Conservation (phyloP, 30 jellyfish, hydroid and myxozoan genomes). For the Turritopsis rubra region DNA sequence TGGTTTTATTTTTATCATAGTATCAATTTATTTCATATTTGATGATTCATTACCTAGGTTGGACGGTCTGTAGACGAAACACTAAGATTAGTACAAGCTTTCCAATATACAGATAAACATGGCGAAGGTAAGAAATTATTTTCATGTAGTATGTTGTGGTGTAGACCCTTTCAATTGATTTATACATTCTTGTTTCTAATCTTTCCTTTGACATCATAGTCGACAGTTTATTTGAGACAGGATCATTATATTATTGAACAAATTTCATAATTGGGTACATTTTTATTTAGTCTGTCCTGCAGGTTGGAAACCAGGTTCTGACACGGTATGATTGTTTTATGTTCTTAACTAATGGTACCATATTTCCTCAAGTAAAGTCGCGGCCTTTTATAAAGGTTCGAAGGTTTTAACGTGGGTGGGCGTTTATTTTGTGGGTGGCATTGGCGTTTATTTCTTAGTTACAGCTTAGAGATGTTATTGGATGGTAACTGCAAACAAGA, state of each 20-base stretch:
- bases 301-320: conserved; percentile 99
- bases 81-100: conserved; percentile 93
- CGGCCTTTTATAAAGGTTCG: no score
- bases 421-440: no score
- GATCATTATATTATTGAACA: not conserved
- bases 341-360: no score
- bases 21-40: no score
- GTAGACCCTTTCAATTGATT: not conserved
- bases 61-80: conserved; percentile 99
- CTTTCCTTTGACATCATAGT: no score
- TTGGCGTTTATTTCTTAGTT: no score
- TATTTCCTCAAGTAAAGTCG: no score
- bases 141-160: not conserved
- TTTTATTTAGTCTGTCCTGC: conserved; percentile 86
- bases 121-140: conserved; percentile 76
- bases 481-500: no score
- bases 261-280: not conserved
- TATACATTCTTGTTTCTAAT: no score
- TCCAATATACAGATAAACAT: conserved; percentile 97
- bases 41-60: conserved; percentile 66
- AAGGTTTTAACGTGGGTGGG: no score
- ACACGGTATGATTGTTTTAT: conserved; percentile 57
- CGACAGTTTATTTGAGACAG: not conserved
- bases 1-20: no score
- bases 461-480: no score